Percentiles rank a stretch among this genome's conserved stretches.
Evolutionary conservation across 2,888 invertebrate species (phyloP).

Genomic region (Sphinx pinastri): DNA sequence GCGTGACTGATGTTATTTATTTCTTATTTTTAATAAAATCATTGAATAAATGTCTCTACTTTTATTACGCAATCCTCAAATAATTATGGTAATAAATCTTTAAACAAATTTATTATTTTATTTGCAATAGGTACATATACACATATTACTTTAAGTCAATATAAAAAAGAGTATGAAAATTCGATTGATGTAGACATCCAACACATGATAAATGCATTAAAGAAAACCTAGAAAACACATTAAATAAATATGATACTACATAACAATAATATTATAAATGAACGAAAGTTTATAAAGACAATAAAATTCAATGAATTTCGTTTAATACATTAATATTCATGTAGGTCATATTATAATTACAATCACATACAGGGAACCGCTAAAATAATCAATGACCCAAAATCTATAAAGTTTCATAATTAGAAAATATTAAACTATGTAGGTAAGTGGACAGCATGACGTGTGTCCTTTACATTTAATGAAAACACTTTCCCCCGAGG

Average conservation of each 20-base stretch:
- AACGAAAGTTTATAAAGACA: too few relatives aligned
- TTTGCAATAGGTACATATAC: background rate
- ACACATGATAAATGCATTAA: too few relatives aligned
- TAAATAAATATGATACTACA: too few relatives aligned
- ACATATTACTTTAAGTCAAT: too few relatives aligned
- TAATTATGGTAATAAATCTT: background rate
- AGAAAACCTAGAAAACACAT: too few relatives aligned
- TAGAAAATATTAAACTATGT: slow-evolving; percentile 30
- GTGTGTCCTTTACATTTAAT: slow-evolving; percentile 31
- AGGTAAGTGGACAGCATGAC: slow-evolving; percentile 27
- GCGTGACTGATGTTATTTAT: slow-evolving; percentile 69
- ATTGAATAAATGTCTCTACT: slow-evolving; percentile 53
- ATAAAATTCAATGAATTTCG: background rate
- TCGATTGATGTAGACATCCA: too few relatives aligned
- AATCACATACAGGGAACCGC: background rate
- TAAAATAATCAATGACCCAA: background rate
- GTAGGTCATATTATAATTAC: too few relatives aligned
- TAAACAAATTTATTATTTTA: background rate
- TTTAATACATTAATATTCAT: too few relatives aligned
- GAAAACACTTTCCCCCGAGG: slow-evolving; percentile 41
- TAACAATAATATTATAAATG: too few relatives aligned
- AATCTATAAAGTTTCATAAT: background rate
- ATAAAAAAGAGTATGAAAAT: too few relatives aligned
- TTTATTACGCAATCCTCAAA: slow-evolving; percentile 34
- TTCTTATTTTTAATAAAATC: slow-evolving; percentile 74